Base-by-base conservation (phyloP, 2,113 vertebrate species). In the Sula dactylatra region DNA sequence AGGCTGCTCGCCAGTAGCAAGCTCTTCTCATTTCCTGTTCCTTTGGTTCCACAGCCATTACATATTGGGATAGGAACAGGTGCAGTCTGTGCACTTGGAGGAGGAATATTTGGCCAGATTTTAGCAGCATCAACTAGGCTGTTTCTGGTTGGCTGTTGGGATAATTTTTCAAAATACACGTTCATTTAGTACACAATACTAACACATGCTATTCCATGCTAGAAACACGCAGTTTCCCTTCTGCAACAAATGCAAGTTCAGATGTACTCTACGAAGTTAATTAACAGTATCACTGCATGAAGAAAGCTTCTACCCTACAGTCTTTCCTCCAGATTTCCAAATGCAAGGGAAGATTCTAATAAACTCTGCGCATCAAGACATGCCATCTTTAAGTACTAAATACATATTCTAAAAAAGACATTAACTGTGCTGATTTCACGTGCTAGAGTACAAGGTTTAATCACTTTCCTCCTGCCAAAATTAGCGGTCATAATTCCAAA, bases 1-100 rank as follows among this genome's bases (percentile, higher is more conserved):
- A 99, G 98, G 97, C 96, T 98, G 91, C 98, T 97, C 2, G 98
- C 96, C 97, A 99, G 88, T 40, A 99, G 96, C 92, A 99, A 94
- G 62, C 98, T 90, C 81, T 98, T 97, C 90, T 99, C 99, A 21
- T 98, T 98, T n/a, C 98, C 97, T 49, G 98, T 88, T 95, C 98
- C 98, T 95, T 98, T 98, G 90, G 98, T 98, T 94, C 99, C 99
- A 94, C 99, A 99, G 97, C 99, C 99, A 90, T 99, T 99, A 97
- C 99, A 99, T 88, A 99, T 82, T 31, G 99, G 99, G 85, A 99
- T 89, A 49, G 99, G 96, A 69, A 98, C 81, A 70, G 99, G 97
- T 86, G 98, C 97, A 55, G 98, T 97, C 65, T 98, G 98, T 66
- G 98, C 91, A 90, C 91, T 96, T 64, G 98, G 98, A 95, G 98